Conservation (phyloP, 2,797 vertebrate species). For the Characodon lateralis region DNA sequence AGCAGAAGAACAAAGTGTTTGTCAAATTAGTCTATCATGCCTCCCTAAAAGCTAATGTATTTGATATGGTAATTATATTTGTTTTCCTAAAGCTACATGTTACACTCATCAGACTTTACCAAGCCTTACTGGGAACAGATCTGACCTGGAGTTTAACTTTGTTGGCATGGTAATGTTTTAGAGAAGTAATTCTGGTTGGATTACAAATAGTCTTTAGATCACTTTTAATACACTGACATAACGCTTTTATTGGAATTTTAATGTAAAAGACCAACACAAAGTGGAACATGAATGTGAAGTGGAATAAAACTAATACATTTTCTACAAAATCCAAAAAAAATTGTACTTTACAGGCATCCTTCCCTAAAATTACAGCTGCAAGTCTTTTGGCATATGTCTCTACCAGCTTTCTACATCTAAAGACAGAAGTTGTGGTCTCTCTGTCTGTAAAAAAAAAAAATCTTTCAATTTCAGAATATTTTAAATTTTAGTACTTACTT, state of each 20-base stretch:
- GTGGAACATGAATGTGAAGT: neutral
- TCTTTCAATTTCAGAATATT: neutral
- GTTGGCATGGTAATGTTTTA: constrained; percentile 18
- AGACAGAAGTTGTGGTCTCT: too few relatives aligned
- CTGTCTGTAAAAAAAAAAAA: too few relatives aligned
- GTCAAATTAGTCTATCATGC: constrained; percentile 64
- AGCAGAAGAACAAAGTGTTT: constrained; percentile 67
- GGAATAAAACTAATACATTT: too few relatives aligned
- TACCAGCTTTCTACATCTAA: too few relatives aligned
- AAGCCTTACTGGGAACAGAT: constrained; percentile 57
- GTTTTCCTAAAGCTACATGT: constrained; percentile 69
- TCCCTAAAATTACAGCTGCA: too few relatives aligned
- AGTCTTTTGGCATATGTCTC: too few relatives aligned
- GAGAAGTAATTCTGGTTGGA: neutral
- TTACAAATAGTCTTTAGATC: constrained; percentile 16
- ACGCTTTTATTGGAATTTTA: neutral
- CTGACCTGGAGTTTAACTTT: constrained; percentile 12
- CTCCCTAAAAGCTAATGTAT: constrained; percentile 57
- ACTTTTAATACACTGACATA: neutral
- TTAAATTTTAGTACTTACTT: neutral
- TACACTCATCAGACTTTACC: constrained; percentile 71
- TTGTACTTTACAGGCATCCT: too few relatives aligned
- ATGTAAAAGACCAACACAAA: neutral
- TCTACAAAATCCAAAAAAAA: too few relatives aligned
- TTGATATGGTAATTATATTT: constrained; percentile 76